Evolutionary conservation across 2,797 vertebrate species (phyloP).

Genomic region (Pelobates cultripes): DNA sequence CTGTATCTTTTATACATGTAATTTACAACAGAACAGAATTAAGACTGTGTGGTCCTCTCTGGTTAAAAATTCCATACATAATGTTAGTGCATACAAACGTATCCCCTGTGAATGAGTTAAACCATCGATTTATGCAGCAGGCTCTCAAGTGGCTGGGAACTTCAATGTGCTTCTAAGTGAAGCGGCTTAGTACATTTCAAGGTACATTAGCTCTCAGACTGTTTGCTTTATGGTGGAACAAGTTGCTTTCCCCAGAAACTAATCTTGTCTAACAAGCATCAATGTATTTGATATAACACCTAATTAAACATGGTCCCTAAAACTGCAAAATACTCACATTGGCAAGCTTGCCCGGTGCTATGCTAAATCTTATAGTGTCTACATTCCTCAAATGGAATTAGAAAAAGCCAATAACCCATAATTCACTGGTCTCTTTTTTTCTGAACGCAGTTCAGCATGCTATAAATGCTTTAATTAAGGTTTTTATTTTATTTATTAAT

Average conservation of each 20-base stretch:
- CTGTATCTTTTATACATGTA: too few species aligned
- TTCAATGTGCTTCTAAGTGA: conserved; percentile 39
- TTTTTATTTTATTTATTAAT: background rate
- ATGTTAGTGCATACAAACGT: background rate
- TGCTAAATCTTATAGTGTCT: background rate
- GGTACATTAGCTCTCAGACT: conserved; percentile 49
- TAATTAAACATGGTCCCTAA: conserved; percentile 36
- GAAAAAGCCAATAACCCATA: background rate
- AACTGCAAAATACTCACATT: conserved; percentile 20
- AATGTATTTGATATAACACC: conserved; percentile 46
- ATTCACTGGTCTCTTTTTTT: background rate
- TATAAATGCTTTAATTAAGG: background rate
- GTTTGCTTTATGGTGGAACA: conserved; percentile 54
- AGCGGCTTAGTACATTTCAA: conserved; percentile 43
- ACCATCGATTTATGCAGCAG: conserved; percentile 17
- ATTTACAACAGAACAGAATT: too few species aligned
- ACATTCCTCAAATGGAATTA: background rate
- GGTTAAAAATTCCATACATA: background rate
- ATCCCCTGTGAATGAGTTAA: conserved; percentile 43
- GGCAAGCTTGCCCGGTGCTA: background rate
- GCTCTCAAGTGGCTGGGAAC: conserved; percentile 42
- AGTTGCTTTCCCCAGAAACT: conserved; percentile 54
- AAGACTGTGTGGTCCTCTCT: background rate
- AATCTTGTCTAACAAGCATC: conserved; percentile 55
- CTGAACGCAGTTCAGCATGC: background rate